A percentile compares a stretch with the other conserved stretches of the same genome.
phyloP scores from a whole-genome alignment of 53 echinoderm and acorn worm genomes.

The Henricia sp. region DNA sequence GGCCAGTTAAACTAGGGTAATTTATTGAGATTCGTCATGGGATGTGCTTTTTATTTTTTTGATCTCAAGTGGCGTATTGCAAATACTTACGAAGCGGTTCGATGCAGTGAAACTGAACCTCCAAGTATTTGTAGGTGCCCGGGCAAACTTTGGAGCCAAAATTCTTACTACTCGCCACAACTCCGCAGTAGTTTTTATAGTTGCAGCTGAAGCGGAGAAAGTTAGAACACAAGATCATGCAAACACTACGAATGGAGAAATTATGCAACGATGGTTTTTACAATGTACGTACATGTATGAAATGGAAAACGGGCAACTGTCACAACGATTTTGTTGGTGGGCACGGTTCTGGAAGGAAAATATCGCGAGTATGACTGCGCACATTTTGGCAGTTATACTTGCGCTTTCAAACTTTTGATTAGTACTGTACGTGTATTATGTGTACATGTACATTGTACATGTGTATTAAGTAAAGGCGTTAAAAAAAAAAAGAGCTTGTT shows the following conservation, averaged over 20 bases:
- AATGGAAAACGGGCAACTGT: background rate
- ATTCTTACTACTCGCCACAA: constrained; percentile 46
- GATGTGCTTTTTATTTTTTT: background rate
- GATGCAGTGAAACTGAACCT: constrained; percentile 72
- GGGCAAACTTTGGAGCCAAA: constrained; percentile 76
- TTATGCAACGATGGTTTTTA: constrained; percentile 22
- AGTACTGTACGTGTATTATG: too few species aligned
- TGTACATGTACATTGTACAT: too few species aligned
- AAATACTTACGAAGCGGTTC: constrained; percentile 41
- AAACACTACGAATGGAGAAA: constrained; percentile 17
- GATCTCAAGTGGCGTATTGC: background rate
- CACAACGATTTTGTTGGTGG: background rate
- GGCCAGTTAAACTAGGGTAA: background rate
- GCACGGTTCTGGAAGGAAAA: background rate
- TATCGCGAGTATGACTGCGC: background rate
- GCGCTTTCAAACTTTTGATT: too few species aligned
- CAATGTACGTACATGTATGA: background rate
- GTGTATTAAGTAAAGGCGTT: too few species aligned
- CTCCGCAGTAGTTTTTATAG: constrained; percentile 63
- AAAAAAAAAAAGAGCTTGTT: too few species aligned
- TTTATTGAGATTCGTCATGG: background rate
- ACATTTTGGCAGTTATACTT: background rate
- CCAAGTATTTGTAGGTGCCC: constrained; percentile 77
- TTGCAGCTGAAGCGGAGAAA: constrained; percentile 66
- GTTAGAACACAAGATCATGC: constrained; percentile 54